Percentiles rank a stretch among this genome's conserved stretches.
phyloP scores from a whole-genome alignment of 2,113 vertebrate species.

The Rousettus leschenaultii region DNA sequence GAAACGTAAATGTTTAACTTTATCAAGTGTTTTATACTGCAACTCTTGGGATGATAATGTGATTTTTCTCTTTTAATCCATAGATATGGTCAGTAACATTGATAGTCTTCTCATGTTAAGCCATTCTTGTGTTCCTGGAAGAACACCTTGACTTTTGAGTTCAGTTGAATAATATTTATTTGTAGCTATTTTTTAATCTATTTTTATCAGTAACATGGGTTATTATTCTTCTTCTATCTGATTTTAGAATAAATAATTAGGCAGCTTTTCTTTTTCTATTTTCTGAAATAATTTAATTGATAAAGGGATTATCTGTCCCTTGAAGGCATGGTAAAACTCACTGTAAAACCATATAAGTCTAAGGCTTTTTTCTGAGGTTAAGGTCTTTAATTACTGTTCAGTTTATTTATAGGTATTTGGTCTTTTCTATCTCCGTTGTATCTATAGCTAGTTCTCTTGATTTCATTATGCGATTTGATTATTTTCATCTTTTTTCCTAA shows the following conservation, averaged over 20 bases:
- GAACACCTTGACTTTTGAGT: neutral
- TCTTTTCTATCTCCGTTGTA: neutral
- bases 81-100: neutral
- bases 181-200: neutral
- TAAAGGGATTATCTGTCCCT: neutral
- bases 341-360: neutral
- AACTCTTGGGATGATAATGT: neutral
- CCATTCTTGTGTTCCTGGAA: neutral
- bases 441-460: neutral
- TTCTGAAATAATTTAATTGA: conserved; percentile 14
- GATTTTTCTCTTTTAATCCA: neutral
- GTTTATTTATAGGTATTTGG: neutral
- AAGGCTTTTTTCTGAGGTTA: neutral
- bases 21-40: neutral
- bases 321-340: neutral
- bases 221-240: neutral
- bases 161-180: conserved; percentile 1
- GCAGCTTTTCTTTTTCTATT: conserved; percentile 5
- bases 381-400: conserved; percentile 20
- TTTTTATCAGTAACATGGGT: neutral
- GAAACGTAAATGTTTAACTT: neutral
- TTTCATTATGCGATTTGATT: neutral
- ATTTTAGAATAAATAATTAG: neutral
- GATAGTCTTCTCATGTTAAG: neutral
- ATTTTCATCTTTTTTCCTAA: neutral